Conservation (phyloP, 1,140 invertebrate genomes). For the Drosophila sechellia region DNA sequence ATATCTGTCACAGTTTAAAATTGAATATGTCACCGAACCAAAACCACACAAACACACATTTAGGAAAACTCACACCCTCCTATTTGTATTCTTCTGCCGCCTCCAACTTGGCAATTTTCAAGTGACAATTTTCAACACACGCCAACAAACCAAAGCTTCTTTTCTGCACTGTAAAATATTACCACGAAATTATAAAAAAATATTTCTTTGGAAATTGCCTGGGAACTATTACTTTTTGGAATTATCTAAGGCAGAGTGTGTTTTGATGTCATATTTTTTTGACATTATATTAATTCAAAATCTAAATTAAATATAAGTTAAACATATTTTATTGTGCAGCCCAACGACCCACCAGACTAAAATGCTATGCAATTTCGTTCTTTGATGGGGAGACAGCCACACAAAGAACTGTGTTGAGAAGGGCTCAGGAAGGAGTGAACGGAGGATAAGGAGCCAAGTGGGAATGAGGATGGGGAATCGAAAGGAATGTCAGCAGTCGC, state of each 20-base stretch:
- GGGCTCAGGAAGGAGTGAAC: background rate
- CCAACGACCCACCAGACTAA: conserved; percentile 7
- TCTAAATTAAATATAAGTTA: background rate
- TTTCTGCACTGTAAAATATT: conserved; percentile 6
- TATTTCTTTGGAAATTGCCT: too few species aligned
- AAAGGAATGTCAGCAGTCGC: conserved; percentile 38
- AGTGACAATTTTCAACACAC: conserved; percentile 71
- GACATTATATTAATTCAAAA: too few species aligned
- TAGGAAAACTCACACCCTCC: background rate
- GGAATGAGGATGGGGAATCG: conserved; percentile 6
- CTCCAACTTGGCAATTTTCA: conserved; percentile 64
- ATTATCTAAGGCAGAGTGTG: too few species aligned
- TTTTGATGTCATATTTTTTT: too few species aligned
- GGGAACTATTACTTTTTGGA: too few species aligned
- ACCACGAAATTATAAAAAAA: too few species aligned
- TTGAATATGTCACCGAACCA: conserved; percentile 41
- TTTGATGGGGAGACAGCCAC: conserved; percentile 45
- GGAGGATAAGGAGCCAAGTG: background rate
- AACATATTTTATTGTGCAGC: background rate
- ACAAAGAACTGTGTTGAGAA: conserved; percentile 6
- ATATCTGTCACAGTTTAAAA: conserved; percentile 46
- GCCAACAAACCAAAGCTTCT: conserved; percentile 44
- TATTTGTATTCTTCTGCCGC: conserved; percentile 29
- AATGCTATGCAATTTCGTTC: conserved; percentile 56
- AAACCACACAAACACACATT: background rate